Conservation (phyloP, 2,113 vertebrate genomes). For the Dicentrarchus labrax region DNA sequence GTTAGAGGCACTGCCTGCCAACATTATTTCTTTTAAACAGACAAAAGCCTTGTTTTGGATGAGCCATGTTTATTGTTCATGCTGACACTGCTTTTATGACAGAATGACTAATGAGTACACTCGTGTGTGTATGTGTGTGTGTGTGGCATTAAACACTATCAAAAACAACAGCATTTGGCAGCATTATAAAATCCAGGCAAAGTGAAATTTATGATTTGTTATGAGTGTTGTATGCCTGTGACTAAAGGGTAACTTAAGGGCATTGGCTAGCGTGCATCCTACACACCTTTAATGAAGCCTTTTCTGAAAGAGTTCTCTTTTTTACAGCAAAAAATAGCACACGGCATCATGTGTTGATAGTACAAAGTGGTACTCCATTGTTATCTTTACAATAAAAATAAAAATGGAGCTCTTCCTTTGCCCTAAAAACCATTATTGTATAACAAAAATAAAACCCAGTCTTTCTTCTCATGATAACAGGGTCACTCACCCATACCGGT, state of each 20-base stretch:
- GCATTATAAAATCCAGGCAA: conserved; percentile 32
- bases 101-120: conserved; percentile 72
- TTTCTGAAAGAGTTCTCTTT: conserved; percentile 8
- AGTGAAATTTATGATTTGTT: conserved; percentile 56
- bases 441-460: too few species aligned
- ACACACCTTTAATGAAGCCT: conserved; percentile 18
- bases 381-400: background rate
- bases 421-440: background rate
- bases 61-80: conserved; percentile 72
- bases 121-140: conserved; percentile 19
- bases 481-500: conserved; percentile 9
- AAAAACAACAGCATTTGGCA: conserved; percentile 55
- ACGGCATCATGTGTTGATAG: background rate
- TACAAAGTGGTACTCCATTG: background rate
- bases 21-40: conserved; percentile 63
- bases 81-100: conserved; percentile 77
- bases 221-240: conserved; percentile 18
- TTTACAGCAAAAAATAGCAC: background rate
- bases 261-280: background rate
- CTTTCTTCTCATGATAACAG: background rate
- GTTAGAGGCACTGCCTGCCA: conserved; percentile 68
- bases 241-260: conserved; percentile 43
- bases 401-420: background rate
- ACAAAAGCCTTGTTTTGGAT: conserved; percentile 75
- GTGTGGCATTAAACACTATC: conserved; percentile 28